Base-by-base conservation (phyloP, 2,797 vertebrate genomes). In the Numenius phaeopus region DNA sequence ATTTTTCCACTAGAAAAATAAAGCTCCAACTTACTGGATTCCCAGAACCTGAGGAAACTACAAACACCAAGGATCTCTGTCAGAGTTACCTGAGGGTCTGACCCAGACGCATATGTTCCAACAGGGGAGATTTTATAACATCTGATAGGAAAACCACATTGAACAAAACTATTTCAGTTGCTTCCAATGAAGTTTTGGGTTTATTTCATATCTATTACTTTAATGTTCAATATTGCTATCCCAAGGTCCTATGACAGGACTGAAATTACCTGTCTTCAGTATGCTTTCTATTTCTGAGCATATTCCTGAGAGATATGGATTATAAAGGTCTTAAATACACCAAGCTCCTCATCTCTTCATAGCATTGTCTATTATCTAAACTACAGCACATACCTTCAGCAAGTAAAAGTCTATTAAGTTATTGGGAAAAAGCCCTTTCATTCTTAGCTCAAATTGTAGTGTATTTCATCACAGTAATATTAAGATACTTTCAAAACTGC, bases 211-310 rank as follows among this genome's bases (percentile, higher is more conserved):
- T 26, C 70, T 49, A 32, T n/a, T 69, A 29, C 61, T 77, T 85
- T 91, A 76, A 69, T 16, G 8, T 46, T 85, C 16, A 26, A 34
- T 58, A 83, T 34, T 84, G 39, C 69, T 78, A 84, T 69, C 70
- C 66, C 72, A 88, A 19, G 18, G 20, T 83, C 69, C 87, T 90
- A 30, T 93, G 94, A 85, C 49, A 96, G 78, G 59, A 90, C 50
- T 95, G 81, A 92, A 92, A 95, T 96, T 79, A 94, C 64, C 59
- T 90, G 52, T 93, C 57, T 87, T 86, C 30, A 91, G 13, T 27
- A n/a, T 32, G 44, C 22, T 84, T 95, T 89, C 59, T 91, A 73
- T 85, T 73, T 96, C 81, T 95, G 96, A 97, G 37, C 0, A 1
- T 14, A 67, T 27, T 64, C 75, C 65, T 93, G 67, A 91, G 30